phyloP scores from a whole-genome alignment of 2,888 invertebrate species.

The Lasioglossum figueresi region DNA sequence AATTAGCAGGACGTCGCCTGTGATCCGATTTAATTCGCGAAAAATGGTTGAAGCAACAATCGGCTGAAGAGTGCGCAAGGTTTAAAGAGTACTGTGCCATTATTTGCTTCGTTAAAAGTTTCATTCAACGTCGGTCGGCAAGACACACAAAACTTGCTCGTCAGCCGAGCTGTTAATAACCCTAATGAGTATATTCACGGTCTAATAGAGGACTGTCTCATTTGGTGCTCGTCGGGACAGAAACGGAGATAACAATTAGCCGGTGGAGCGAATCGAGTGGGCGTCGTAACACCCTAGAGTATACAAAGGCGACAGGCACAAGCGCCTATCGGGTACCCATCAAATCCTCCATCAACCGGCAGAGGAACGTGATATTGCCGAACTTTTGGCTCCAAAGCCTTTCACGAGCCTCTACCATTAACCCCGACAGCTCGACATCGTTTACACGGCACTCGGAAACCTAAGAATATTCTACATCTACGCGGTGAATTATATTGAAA shows the following conservation, averaged over 20 bases:
- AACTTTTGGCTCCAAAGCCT: conserved; percentile 6
- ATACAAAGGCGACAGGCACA: conserved; percentile 9
- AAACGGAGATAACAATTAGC: conserved; percentile 20
- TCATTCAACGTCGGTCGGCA: not conserved
- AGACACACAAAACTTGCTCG: not conserved
- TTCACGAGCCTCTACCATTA: conserved; percentile 1
- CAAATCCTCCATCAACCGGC: conserved; percentile 14
- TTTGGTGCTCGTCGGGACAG: conserved; percentile 2
- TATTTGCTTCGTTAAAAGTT: conserved; percentile 16
- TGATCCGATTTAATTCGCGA: not conserved
- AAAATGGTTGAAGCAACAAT: not conserved
- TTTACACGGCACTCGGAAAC: not conserved
- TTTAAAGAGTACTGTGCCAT: not conserved
- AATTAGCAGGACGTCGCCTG: not conserved
- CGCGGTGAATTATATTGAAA: no score
- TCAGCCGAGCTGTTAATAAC: not conserved
- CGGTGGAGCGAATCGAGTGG: conserved; percentile 19
- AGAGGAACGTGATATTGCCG: conserved; percentile 7
- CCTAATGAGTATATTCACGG: conserved; percentile 7
- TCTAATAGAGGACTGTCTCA: not conserved
- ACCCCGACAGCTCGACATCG: not conserved
- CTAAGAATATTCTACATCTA: not conserved
- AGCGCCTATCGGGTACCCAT: conserved; percentile 25
- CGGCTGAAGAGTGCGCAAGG: not conserved
- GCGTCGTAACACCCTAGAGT: not conserved